A percentile compares a stretch with the other conserved stretches of the same genome.
These are phyloP conservation scores for Dione juno DNA, from an alignment of 2,888 invertebrate genomes.

Conservation along the genomic window DNA sequence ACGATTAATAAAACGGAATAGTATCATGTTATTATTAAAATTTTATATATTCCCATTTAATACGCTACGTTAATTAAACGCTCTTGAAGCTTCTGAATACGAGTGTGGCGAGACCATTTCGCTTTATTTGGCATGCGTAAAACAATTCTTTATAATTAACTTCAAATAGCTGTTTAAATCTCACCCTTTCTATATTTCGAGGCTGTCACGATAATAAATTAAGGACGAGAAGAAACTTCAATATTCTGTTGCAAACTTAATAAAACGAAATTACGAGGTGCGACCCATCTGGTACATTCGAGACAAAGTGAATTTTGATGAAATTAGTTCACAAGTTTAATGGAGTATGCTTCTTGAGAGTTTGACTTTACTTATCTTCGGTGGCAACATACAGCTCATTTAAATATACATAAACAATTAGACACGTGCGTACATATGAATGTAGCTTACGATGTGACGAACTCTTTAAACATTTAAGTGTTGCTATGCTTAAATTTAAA, in stretches of 20 bases:
- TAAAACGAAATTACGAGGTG: conserved; percentile 75
- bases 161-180: conserved; percentile 32
- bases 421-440: conserved; percentile 15
- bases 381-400: conserved; percentile 39
- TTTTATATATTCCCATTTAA: conserved; percentile 4
- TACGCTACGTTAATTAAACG: conserved; percentile 5
- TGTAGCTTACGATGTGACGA: background rate
- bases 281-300: conserved; percentile 73
- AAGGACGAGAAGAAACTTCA: conserved; percentile 63
- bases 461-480: no score
- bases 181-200: conserved; percentile 34
- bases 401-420: conserved; percentile 39
- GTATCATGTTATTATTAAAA: conserved; percentile 5
- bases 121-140: conserved; percentile 5
- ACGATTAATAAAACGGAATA: background rate
- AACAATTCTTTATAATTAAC: conserved; percentile 31
- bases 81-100: background rate
- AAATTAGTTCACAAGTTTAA: conserved; percentile 79
- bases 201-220: conserved; percentile 54
- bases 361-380: conserved; percentile 48
- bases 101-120: background rate
- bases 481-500: no score
- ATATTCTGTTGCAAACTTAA: conserved; percentile 73
- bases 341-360: conserved; percentile 64
- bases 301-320: conserved; percentile 79